Evolutionary conservation across 2,888 invertebrate species (phyloP).

Genomic region (Diaperis boleti): DNA sequence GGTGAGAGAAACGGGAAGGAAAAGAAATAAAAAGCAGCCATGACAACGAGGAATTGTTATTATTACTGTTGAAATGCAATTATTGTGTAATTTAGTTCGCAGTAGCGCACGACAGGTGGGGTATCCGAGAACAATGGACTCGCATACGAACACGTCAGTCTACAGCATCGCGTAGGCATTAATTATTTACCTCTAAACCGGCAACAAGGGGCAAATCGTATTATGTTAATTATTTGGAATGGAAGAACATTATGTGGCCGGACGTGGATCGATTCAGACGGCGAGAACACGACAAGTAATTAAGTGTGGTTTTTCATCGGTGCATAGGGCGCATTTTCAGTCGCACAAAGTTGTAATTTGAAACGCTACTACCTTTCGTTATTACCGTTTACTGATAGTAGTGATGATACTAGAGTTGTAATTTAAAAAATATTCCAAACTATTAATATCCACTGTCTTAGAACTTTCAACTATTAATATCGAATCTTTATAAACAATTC

Average conservation of each 20-base stretch:
- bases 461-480: no score
- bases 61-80: conserved; percentile 29
- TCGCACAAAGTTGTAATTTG: no score
- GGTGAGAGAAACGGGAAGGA: no score
- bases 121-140: conserved; percentile 35
- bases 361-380: no score
- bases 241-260: conserved; percentile 9
- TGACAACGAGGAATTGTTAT: conserved; percentile 9
- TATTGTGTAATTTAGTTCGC: conserved; percentile 39
- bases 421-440: no score
- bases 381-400: no score
- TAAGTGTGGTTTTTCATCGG: no score
- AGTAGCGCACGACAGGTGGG: conserved; percentile 36
- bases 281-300: no score
- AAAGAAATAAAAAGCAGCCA: not conserved
- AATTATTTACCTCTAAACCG: conserved; percentile 38
- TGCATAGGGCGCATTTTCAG: no score
- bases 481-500: no score
- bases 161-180: conserved; percentile 23
- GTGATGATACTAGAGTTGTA: no score
- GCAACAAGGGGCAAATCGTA: conserved; percentile 35
- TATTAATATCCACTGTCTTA: no score
- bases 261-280: conserved; percentile 9
- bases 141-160: conserved; percentile 31
- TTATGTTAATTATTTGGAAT: conserved; percentile 15